Evolutionary conservation across 2,888 invertebrate species (phyloP).

Genomic region (Blastobasis lacticolella): DNA sequence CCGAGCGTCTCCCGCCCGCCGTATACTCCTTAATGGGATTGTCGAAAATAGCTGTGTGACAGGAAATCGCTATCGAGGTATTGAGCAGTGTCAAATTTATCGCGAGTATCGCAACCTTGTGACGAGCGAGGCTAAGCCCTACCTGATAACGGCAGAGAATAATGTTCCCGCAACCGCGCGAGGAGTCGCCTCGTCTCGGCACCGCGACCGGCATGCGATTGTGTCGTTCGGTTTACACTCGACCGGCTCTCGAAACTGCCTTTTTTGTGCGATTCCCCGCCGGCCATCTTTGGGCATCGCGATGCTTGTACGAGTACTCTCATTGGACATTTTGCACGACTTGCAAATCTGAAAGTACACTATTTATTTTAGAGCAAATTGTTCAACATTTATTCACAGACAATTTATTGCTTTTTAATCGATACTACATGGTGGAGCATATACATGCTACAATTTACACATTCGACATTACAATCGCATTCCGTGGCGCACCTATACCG

Average conservation of each 20-base stretch:
- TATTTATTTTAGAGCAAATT: background rate
- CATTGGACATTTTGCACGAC: constrained; percentile 11
- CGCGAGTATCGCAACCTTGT: constrained; percentile 18
- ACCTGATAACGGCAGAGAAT: no score
- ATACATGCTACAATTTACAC: no score
- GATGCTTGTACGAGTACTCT: no score
- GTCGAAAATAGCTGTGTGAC: constrained; percentile 9
- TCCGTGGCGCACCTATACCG: no score
- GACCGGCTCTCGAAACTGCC: constrained; percentile 23
- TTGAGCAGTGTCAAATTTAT: constrained; percentile 5
- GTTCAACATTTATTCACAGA: no score
- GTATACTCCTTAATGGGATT: constrained; percentile 8
- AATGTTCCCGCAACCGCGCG: background rate
- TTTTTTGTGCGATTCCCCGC: constrained; percentile 26
- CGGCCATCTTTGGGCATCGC: constrained; percentile 23
- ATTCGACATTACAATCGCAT: no score
- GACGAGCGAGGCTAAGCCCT: background rate
- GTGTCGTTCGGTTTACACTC: constrained; percentile 5
- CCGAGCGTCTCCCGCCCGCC: no score
- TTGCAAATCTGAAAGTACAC: constrained; percentile 7
- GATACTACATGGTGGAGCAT: no score
- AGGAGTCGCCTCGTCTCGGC: background rate
- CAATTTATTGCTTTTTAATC: no score
- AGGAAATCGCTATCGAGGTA: constrained; percentile 15
- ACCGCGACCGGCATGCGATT: background rate